A percentile compares a stretch with the other conserved stretches of the same genome.
Conservation (phyloP, 2,797 vertebrate genomes). For the Nyctalus aviator region DNA sequence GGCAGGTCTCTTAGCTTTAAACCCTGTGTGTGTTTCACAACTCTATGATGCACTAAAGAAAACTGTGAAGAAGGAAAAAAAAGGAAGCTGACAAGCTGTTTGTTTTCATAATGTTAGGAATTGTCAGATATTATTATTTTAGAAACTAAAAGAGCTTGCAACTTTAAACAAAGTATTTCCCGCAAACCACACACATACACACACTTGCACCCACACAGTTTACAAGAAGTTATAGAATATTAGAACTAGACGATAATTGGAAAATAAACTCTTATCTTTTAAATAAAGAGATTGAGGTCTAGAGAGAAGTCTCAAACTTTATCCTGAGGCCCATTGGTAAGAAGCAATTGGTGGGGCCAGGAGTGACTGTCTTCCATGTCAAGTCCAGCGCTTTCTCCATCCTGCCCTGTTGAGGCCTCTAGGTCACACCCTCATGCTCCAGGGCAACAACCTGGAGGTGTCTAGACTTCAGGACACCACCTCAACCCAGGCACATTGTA, state of each 20-base stretch:
- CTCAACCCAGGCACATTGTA: neutral
- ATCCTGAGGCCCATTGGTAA: neutral
- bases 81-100: neutral
- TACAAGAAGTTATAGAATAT: neutral
- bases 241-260: neutral
- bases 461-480: neutral
- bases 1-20: neutral
- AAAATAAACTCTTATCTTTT: conserved; percentile 3
- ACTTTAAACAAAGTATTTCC: neutral
- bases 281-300: neutral
- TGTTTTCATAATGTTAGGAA: conserved; percentile 21
- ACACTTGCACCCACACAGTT: neutral
- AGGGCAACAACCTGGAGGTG: neutral
- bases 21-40: neutral
- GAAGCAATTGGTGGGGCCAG: neutral
- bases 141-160: conserved; percentile 31
- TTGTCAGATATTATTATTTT: neutral
- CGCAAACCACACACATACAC: neutral
- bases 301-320: neutral
- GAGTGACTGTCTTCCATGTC: neutral
- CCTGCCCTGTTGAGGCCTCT: neutral
- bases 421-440: accelerated
- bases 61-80: neutral
- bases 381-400: neutral
- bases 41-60: neutral